Conservation (phyloP, 2,888 invertebrate species). For the Bedellia somnulentella region DNA sequence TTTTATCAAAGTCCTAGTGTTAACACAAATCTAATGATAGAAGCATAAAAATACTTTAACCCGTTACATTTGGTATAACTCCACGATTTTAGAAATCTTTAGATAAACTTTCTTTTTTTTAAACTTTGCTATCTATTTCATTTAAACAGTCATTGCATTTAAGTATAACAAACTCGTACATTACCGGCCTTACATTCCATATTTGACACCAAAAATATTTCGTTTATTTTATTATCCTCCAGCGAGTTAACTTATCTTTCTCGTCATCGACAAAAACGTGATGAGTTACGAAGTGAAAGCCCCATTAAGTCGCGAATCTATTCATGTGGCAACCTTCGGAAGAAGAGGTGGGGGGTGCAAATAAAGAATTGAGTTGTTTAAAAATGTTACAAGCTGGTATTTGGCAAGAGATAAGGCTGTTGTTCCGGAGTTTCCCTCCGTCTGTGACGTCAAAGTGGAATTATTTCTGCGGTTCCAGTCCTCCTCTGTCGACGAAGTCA, state of each 20-base stretch:
- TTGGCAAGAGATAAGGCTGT: conserved; percentile 52
- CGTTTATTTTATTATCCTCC: conserved; percentile 60
- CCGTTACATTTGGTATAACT: too few species aligned
- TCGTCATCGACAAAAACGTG: conserved; percentile 53
- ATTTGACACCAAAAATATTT: too few species aligned
- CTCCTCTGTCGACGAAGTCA: conserved; percentile 30
- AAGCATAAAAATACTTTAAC: too few species aligned
- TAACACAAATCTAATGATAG: too few species aligned
- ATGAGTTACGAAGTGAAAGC: conserved; percentile 61
- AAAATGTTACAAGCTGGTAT: conserved; percentile 59
- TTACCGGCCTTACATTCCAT: too few species aligned
- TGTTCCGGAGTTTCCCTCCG: conserved; percentile 48
- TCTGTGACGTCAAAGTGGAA: conserved; percentile 33
- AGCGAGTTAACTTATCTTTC: conserved; percentile 31
- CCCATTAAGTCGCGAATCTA: conserved; percentile 56
- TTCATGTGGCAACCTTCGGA: conserved; percentile 48
- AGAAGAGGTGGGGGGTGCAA: conserved; percentile 31
- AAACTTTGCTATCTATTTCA: too few species aligned
- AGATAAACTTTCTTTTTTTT: too few species aligned
- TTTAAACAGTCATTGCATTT: too few species aligned
- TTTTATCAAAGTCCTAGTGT: too few species aligned
- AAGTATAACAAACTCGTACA: too few species aligned
- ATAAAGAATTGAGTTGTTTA: conserved; percentile 60
- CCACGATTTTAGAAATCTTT: too few species aligned
- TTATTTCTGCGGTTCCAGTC: conserved; percentile 55